Base-by-base conservation (phyloP, 1,140 invertebrate species). In the Mactra quadrangularis region DNA sequence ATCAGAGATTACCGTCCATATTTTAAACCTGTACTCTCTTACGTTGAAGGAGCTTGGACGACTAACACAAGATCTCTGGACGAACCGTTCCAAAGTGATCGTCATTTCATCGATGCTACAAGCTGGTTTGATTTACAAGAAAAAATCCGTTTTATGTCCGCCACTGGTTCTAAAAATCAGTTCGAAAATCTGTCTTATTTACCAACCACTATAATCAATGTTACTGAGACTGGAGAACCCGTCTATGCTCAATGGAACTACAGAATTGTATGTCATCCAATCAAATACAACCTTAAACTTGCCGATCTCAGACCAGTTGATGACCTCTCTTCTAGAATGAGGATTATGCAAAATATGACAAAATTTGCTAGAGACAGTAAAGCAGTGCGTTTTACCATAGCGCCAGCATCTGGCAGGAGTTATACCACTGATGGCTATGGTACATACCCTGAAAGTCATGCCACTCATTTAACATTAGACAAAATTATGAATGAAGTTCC, bases 1-100 rank as follows among this genome's bases (percentile, higher is more conserved):
- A 74, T 84, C 0, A 57, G 57, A 47, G 87, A 91, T 52, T 92
- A 91, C 62, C 68, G 82, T 19, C 64, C 71, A 17, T 92, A 90
- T 77, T 92, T 92, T 60, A 90, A 88, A 82, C 88, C 91, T 7
- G 70, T 87, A 19, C 64, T 92, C 22, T 91, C 90, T 76, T 92
- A 91, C 68, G 35, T 92, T 59, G 91, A 92, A 60, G 91, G 89
- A n/a, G 82, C 75, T 25, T 91, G 90, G 90, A 89, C 88, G 0
- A 84, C 50, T 9, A 55, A 88, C 62, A 86, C 77, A 2, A 81
- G 86, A 15, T 31, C 66, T 6, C 41, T 92, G 9, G 68, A 78
- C n/a, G 89, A 89, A 53, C 86, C 88, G 0, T 89, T 88, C 29
- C 13, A 70, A 7, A 89, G 85, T 71, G 87, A 88, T 31, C 64